Evolutionary conservation across 2,888 invertebrate species (phyloP).

Genomic region (Ectropis crepuscularia): DNA sequence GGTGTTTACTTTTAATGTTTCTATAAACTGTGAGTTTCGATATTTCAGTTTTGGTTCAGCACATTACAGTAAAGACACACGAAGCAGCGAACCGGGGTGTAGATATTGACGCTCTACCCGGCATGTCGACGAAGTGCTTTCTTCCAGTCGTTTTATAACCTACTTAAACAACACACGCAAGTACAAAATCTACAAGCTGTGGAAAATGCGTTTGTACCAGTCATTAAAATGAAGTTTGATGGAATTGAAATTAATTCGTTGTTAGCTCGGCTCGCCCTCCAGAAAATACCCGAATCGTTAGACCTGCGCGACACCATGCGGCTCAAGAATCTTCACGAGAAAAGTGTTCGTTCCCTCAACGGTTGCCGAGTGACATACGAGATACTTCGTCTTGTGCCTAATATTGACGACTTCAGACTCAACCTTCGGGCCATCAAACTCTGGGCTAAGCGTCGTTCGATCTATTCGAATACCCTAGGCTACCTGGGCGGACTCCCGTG

Average conservation of each 20-base stretch:
- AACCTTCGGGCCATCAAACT: slow-evolving; percentile 97
- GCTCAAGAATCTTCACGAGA: slow-evolving; percentile 97
- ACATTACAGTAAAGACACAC: too few species aligned
- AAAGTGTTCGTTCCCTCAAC: slow-evolving; percentile 98
- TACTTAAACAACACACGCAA: slow-evolving; percentile 62
- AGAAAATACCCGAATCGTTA: slow-evolving; percentile 94
- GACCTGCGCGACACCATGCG: slow-evolving; percentile 96
- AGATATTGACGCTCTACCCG: too few species aligned
- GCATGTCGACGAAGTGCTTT: neutral
- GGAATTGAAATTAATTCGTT: slow-evolving; percentile 99
- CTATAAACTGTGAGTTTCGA: too few species aligned
- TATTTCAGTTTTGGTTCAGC: too few species aligned
- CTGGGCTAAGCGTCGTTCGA: slow-evolving; percentile 99
- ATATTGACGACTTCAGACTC: slow-evolving; percentile 96
- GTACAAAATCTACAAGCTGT: slow-evolving; percentile 88
- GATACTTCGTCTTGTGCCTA: slow-evolving; percentile 97
- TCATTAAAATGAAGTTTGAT: slow-evolving; percentile 99
- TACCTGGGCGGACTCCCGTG: slow-evolving; percentile 99
- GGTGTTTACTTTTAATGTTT: too few species aligned
- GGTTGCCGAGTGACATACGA: slow-evolving; percentile 99
- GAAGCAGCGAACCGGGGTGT: too few species aligned
- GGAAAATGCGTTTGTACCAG: slow-evolving; percentile 99
- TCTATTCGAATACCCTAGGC: slow-evolving; percentile 99
- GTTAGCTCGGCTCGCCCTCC: slow-evolving; percentile 97
- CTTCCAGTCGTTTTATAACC: slow-evolving; percentile 36